These are phyloP conservation scores for Eupithecia subumbrata DNA, from an alignment of 2,888 invertebrate genomes.

Conservation along the genomic window DNA sequence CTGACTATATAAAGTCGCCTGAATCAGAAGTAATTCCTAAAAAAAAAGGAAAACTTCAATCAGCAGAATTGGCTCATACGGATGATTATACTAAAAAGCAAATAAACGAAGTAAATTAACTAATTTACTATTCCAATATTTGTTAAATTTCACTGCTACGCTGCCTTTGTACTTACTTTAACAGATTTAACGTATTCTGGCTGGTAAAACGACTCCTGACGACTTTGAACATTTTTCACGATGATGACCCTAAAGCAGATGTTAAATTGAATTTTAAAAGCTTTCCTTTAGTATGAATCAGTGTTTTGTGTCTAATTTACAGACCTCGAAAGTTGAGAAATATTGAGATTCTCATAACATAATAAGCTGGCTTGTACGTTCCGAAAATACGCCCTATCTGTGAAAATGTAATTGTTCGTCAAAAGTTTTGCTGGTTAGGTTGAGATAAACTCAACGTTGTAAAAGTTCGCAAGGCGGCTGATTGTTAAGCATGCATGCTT, in stretches of 20 bases:
- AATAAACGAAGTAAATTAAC: neutral
- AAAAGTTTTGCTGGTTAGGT: neutral
- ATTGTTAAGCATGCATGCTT: neutral
- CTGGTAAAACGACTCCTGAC: neutral
- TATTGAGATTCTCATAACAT: neutral
- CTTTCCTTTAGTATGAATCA: neutral
- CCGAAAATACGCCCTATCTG: conserved; percentile 1
- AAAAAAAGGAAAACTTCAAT: neutral
- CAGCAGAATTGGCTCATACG: neutral
- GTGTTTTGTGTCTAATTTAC: neutral
- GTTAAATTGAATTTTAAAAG: neutral
- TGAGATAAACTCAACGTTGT: neutral
- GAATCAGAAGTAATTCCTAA: neutral
- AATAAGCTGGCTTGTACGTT: neutral
- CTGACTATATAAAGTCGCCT: neutral
- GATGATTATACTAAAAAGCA: neutral
- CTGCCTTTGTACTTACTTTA: neutral
- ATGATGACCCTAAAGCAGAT: neutral
- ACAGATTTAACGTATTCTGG: neutral
- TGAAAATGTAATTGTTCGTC: neutral
- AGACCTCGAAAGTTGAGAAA: neutral
- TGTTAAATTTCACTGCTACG: neutral
- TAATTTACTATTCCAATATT: neutral
- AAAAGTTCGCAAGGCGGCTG: neutral
- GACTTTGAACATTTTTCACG: neutral